Base-by-base conservation (phyloP, 2,797 vertebrate genomes). In the Brachyalestes nurse region DNA sequence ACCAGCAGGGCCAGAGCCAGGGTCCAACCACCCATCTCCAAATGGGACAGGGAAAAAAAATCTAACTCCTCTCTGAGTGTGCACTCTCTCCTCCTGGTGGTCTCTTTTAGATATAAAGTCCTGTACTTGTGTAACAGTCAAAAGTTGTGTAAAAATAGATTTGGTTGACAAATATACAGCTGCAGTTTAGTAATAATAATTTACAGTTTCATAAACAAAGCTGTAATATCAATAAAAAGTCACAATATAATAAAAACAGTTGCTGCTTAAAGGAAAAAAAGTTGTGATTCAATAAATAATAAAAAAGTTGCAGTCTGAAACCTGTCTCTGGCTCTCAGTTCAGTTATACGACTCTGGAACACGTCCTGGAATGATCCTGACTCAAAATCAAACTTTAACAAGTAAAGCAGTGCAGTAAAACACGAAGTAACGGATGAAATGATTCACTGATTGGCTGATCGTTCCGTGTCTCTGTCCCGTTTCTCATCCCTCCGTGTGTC, bases 1-100 rank as follows among this genome's bases (percentile, higher is more conserved):
- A 97, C 80, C 85, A 97, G 77, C 83, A 93, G 82, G 82, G 66
- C 72, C 0, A 67, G 9, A 58, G 53, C 51, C 51, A 12, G 81
- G 19, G 62, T 53, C 67, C 47, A 21, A 17, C 70, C 49, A 19
- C 70, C 75, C 85, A 86, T 86, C 76, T 75, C 78, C 80, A 69
- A 9, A 55, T 45, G 17, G 6, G 73, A 17, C 76, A 17, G 17
- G 25, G 69, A 92, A 60, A 92, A 60, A 90, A 64, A 74, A 82
- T 84, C 79, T 86, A 88, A 91, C 92, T 78, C 42, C 17, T 62
- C 49, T 34, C 10, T 45, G 55, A 75, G 10, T 45, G 42, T 10
- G 6, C 9, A 45, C 42, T 6, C 42, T 45, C 42, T 45, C 42
- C 55, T 81, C 45, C 72, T 40, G 69, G 45, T 40, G 72, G 6